Evolutionary conservation across 1,140 invertebrate genomes (phyloP).

Genomic region (Penaeus chinensis): DNA sequence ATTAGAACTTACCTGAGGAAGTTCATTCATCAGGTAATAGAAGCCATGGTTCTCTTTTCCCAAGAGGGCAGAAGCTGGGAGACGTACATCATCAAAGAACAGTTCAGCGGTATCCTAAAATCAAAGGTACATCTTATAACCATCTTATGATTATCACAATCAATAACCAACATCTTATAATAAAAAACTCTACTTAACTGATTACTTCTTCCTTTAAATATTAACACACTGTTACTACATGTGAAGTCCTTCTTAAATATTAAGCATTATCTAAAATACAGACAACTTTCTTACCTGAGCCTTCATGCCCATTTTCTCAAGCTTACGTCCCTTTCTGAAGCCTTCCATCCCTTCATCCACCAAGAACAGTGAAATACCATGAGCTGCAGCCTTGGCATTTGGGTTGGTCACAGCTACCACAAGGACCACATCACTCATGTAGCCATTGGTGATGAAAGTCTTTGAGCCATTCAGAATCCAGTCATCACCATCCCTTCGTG

Average conservation of each 20-base stretch:
- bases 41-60: slow-evolving; percentile 71
- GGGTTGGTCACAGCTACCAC: slow-evolving; percentile 71
- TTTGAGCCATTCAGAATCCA: slow-evolving; percentile 72
- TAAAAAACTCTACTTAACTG: neutral
- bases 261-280: neutral
- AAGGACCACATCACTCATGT: slow-evolving; percentile 69
- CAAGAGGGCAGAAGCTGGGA: slow-evolving; percentile 68
- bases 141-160: too few relatives aligned
- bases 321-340: slow-evolving; percentile 70
- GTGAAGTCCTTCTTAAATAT: neutral
- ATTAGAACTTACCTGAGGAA: slow-evolving; percentile 67
- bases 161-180: neutral
- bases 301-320: slow-evolving; percentile 71
- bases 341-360: slow-evolving; percentile 71
- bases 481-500: slow-evolving; percentile 70
- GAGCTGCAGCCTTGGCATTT: slow-evolving; percentile 69
- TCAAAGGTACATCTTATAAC: neutral
- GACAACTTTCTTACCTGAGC: slow-evolving; percentile 66
- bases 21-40: slow-evolving; percentile 71
- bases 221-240: too few relatives aligned
- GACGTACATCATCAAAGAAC: slow-evolving; percentile 72
- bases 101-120: slow-evolving; percentile 71
- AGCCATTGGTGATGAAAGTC: slow-evolving; percentile 71
- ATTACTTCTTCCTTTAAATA: too few relatives aligned
- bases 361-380: slow-evolving; percentile 71